Base-by-base conservation (phyloP, 2,888 invertebrate genomes). In the Nomada ruficornis region DNA sequence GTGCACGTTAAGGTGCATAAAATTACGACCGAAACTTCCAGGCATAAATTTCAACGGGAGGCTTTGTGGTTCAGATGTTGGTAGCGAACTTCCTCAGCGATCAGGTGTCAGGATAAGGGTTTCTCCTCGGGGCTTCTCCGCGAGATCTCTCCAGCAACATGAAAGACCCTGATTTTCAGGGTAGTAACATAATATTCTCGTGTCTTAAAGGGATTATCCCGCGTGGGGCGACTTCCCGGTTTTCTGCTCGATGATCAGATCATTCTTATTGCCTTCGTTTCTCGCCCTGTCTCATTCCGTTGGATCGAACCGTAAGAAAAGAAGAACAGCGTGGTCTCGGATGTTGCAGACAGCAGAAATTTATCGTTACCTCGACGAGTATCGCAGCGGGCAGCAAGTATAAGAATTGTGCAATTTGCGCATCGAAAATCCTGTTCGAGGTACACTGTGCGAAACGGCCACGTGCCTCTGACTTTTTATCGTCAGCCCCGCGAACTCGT, bases 51-150 rank as follows among this genome's bases (percentile, higher is more conserved):
- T 59, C 54, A 68, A 42, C 60, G 52, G 59, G 29, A 29, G 55
- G 62, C 42, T 72, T 62, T 65, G 71, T 23, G 80, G 68, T 80
- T 71, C 55, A 20, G 67, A 71, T 47, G 73, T 72, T 60, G 63
- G 67, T 68, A 59, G 78, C 73, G 80, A 78, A 81, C 80, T 81
- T 81, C 80, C 80, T 78, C 1, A 10, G 72, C 64, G 80, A 81
- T 81, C 80, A 59, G 73, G 73, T 81, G 78, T 78, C 80, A 20
- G 80, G 78, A 78, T 78, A 69, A 63, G 68, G 78, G 72, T 52
- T n/a, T 29, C 62, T 52, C 67, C 62, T 57, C 29, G 62, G 71
- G 78, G 78, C 80, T 73, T 73, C 80, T 26, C 47, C 60, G 26
- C 23, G 23, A 60, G 50, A 36, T 70, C 50, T 52, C 60, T 15